Conservation (phyloP, 2,113 vertebrate species). For the Macrotus californicus region DNA sequence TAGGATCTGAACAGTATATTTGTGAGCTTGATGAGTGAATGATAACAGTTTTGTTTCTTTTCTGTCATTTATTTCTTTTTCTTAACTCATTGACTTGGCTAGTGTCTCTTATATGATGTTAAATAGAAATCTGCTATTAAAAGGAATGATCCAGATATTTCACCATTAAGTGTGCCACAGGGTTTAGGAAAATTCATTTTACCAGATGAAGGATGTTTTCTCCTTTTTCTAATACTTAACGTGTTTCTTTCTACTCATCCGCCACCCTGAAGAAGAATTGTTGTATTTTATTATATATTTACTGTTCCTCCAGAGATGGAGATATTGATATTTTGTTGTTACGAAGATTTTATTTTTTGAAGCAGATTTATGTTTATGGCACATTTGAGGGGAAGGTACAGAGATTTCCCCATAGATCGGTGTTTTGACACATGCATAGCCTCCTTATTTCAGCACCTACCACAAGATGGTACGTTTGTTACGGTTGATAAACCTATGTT, state of each 20-base stretch:
- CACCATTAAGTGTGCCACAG: neutral
- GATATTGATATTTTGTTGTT: neutral
- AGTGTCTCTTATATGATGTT: neutral
- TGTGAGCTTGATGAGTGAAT: neutral
- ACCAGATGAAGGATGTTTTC: neutral
- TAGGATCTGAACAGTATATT: neutral
- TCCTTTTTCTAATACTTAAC: neutral
- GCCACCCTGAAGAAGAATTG: neutral
- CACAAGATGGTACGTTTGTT: neutral
- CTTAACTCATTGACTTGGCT: neutral
- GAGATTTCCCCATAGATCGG: neutral
- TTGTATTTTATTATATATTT: neutral
- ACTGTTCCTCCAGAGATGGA: neutral
- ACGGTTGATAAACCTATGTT: neutral
- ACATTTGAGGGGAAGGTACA: neutral
- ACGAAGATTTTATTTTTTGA: neutral
- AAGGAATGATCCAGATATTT: neutral
- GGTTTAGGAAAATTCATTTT: neutral
- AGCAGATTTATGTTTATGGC: neutral
- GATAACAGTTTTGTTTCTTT: neutral
- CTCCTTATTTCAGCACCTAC: neutral
- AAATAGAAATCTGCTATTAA: slow-evolving; percentile 5
- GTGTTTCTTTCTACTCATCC: neutral
- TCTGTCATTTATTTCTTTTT: neutral
- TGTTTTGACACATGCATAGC: neutral